phyloP scores from a whole-genome alignment of 1,140 invertebrate genomes.

The Melitaea cinxia region DNA sequence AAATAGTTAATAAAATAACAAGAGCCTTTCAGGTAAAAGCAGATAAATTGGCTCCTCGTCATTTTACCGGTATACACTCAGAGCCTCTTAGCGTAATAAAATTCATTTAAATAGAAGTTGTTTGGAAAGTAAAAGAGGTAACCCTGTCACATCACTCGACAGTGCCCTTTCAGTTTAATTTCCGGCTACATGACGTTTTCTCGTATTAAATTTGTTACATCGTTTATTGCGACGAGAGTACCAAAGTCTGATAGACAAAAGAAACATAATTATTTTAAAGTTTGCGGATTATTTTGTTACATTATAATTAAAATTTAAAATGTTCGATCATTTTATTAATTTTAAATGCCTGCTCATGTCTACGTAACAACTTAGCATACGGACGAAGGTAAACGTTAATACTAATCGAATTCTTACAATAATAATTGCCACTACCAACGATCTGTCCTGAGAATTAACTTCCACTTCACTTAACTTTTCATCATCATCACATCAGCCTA shows the following conservation, averaged over 20 bases:
- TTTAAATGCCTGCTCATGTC: no score
- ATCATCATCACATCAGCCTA: no score
- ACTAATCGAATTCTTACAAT: no score
- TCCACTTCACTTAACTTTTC: no score
- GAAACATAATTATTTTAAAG: background rate
- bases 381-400: no score
- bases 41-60: background rate
- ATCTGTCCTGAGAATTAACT: no score
- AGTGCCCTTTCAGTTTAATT: conserved; percentile 12
- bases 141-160: conserved; percentile 1
- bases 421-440: no score
- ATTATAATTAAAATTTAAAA: no score
- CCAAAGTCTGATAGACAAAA: background rate
- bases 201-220: background rate
- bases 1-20: no score
- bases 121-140: background rate
- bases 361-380: no score
- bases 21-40: background rate
- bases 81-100: background rate
- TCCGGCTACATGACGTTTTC: conserved; percentile 14
- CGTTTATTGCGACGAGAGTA: background rate
- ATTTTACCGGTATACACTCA: background rate
- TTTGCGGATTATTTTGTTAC: no score
- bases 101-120: conserved; percentile 3
- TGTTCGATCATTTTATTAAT: no score